These are phyloP conservation scores for Pseudoatta argentina DNA, from an alignment of 1,140 invertebrate genomes.

Conservation along the genomic window DNA sequence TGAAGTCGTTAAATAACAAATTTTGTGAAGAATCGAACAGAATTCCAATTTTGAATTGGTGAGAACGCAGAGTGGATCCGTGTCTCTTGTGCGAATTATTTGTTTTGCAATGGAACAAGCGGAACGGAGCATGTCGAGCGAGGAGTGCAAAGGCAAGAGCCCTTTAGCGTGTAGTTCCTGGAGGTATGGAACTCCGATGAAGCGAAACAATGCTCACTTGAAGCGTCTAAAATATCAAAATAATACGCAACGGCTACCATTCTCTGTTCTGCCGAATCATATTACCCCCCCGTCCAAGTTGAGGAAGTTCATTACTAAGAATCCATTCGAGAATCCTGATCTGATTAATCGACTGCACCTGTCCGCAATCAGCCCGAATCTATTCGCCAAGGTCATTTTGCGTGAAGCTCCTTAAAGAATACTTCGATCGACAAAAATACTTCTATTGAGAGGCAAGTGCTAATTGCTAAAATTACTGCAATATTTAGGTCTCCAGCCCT, in stretches of 20 bases:
- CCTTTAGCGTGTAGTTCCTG: slow-evolving; percentile 64
- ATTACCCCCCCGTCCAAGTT: slow-evolving; percentile 83
- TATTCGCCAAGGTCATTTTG: slow-evolving; percentile 81
- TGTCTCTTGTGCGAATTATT: background rate
- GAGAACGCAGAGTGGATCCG: background rate
- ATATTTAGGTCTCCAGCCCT: slow-evolving; percentile 70
- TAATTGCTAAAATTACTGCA: slow-evolving; percentile 28
- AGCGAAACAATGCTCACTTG: slow-evolving; percentile 46
- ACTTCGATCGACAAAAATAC: background rate
- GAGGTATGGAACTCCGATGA: slow-evolving; percentile 74
- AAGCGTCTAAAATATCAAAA: slow-evolving; percentile 62
- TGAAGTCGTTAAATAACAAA: background rate
- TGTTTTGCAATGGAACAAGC: slow-evolving; percentile 69
- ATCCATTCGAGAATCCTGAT: slow-evolving; percentile 83
- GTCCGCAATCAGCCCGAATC: slow-evolving; percentile 84
- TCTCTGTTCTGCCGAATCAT: slow-evolving; percentile 76
- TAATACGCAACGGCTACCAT: slow-evolving; percentile 39
- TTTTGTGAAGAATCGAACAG: background rate
- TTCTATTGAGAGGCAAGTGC: background rate
- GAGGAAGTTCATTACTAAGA: slow-evolving; percentile 82
- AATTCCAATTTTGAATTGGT: background rate
- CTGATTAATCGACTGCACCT: slow-evolving; percentile 83
- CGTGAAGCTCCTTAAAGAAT: background rate
- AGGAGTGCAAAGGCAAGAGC: slow-evolving; percentile 60
- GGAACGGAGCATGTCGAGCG: slow-evolving; percentile 72